Evolutionary conservation across 37 sponge, comb jelly and placozoan genomes (phyloP).

Genomic region (Beroe ovata): DNA sequence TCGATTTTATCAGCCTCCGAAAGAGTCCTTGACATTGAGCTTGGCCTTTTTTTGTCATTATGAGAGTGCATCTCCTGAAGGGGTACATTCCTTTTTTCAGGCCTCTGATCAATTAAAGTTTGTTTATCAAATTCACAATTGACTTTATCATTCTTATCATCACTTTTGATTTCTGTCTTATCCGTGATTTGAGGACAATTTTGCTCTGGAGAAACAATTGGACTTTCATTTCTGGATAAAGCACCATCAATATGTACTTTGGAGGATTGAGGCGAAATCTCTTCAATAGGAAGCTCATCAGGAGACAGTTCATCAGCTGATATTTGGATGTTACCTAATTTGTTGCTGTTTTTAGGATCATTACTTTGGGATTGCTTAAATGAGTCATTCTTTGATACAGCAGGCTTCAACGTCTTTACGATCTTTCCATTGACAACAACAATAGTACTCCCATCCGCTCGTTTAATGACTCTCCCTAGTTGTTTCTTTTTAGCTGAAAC

Average conservation of each 20-base stretch:
- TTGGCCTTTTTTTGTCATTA: no score
- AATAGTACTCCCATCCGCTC: slow-evolving; percentile 47
- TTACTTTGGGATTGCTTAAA: no score
- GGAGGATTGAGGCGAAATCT: not conserved
- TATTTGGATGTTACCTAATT: not conserved
- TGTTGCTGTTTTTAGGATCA: not conserved
- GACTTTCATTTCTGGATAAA: not conserved
- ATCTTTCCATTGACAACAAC: slow-evolving; percentile 61
- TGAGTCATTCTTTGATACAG: not conserved
- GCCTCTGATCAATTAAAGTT: no score
- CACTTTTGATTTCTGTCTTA: no score
- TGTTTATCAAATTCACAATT: no score
- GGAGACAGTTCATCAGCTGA: not conserved
- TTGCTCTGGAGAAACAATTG: not conserved
- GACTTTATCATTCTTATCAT: no score
- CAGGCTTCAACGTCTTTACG: slow-evolving; percentile 11
- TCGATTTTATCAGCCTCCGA: no score
- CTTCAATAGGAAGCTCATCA: slow-evolving; percentile 43
- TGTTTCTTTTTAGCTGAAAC: slow-evolving; percentile 38
- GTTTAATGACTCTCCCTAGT: slow-evolving; percentile 25
- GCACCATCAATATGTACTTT: no score
- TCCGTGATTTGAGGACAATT: no score
- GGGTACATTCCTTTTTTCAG: no score
- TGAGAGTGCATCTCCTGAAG: no score
- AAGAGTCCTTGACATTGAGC: no score